Percentiles rank a stretch among this genome's conserved stretches.
Conservation (phyloP, 2,888 invertebrate genomes). For the Flabesymbios commensalis region DNA sequence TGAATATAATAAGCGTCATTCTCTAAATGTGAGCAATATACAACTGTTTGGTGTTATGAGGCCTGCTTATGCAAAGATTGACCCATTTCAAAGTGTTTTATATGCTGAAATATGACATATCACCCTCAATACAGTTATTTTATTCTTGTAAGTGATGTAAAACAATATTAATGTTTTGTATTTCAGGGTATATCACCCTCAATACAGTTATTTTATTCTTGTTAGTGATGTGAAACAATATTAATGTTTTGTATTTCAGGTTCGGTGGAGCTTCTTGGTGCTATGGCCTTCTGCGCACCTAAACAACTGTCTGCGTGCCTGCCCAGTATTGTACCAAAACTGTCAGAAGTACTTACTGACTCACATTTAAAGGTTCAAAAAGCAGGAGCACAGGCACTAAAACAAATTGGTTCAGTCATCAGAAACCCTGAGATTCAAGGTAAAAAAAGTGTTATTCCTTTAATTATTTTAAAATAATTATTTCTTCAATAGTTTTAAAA, state of each 20-base stretch:
- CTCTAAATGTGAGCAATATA: no score
- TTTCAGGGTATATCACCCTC: neutral
- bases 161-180: neutral
- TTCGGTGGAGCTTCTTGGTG: slow-evolving; percentile 91
- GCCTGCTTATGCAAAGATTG: no score
- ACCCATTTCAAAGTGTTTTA: no score
- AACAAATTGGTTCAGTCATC: slow-evolving; percentile 96
- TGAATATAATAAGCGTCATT: no score
- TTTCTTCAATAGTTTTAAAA: no score
- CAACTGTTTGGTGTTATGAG: no score
- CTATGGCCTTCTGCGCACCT: slow-evolving; percentile 99
- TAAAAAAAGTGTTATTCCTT: no score
- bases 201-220: neutral
- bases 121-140: neutral
- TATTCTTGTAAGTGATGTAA: neutral
- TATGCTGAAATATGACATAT: no score
- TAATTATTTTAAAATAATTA: no score
- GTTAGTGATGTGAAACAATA: neutral
- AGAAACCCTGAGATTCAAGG: slow-evolving; percentile 90
- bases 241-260: no score
- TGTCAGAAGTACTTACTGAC: slow-evolving; percentile 95
- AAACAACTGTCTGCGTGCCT: slow-evolving; percentile 97
- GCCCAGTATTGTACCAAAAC: slow-evolving; percentile 95
- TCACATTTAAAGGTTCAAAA: slow-evolving; percentile 96
- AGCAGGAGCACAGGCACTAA: slow-evolving; percentile 93